These are phyloP conservation scores for Alectura lathami DNA, from an alignment of 2,113 vertebrate genomes.

Conservation along the genomic window DNA sequence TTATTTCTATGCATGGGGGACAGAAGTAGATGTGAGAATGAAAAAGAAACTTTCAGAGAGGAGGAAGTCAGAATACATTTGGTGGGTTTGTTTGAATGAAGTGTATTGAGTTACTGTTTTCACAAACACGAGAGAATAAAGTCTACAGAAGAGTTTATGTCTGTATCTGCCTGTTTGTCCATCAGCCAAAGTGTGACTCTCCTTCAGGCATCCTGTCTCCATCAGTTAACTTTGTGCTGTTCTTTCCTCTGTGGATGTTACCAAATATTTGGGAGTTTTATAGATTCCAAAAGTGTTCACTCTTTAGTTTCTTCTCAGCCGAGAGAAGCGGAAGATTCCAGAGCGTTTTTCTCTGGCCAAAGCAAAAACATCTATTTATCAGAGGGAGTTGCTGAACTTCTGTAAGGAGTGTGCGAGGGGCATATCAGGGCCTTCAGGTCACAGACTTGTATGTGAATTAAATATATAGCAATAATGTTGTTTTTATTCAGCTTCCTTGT, in stretches of 20 bases:
- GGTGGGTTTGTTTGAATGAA: background rate
- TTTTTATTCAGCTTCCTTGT: background rate
- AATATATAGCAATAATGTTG: background rate
- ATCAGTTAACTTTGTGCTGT: background rate
- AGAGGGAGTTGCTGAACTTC: background rate
- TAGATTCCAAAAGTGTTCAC: background rate
- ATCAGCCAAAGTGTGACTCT: background rate
- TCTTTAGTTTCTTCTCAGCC: background rate
- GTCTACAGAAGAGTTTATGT: background rate
- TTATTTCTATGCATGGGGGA: background rate
- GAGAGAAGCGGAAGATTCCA: background rate
- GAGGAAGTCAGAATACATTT: background rate
- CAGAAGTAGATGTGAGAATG: background rate
- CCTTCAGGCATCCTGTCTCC: background rate
- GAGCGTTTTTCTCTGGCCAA: background rate
- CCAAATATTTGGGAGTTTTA: background rate
- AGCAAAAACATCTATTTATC: background rate
- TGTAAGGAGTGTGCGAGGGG: background rate
- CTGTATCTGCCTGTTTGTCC: background rate
- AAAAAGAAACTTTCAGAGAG: background rate
- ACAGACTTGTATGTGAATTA: background rate
- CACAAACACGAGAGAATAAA: background rate
- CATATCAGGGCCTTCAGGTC: background rate
- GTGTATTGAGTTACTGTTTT: background rate
- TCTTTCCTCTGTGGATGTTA: rapidly evolving